Evolutionary conservation across 2,888 invertebrate genomes (phyloP).

Genomic region (Reticulitermes lucifugus): DNA sequence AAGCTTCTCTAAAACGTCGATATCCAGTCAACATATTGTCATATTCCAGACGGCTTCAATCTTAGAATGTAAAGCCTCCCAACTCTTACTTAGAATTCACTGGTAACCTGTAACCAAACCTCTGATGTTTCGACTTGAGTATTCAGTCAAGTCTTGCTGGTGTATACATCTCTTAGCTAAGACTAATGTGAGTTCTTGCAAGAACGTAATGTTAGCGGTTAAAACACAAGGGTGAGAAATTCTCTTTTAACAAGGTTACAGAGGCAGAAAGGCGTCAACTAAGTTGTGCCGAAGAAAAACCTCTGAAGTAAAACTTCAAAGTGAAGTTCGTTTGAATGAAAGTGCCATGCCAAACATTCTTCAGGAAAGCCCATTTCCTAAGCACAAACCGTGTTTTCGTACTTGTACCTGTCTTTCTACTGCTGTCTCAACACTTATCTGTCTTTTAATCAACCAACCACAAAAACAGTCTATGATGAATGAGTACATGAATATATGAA

Average conservation of each 20-base stretch:
- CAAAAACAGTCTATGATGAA: no score
- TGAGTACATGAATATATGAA: no score
- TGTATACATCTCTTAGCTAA: not conserved
- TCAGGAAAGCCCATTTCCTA: not conserved
- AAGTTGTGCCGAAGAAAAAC: not conserved
- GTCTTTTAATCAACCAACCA: no score
- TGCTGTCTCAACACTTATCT: no score
- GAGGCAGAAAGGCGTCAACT: not conserved
- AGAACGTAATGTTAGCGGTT: not conserved
- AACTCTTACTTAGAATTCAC: no score
- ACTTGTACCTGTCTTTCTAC: no score
- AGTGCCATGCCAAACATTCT: not conserved
- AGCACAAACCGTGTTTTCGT: not conserved
- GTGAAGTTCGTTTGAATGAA: not conserved
- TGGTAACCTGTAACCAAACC: no score
- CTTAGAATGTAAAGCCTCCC: no score
- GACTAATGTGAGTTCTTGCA: slow-evolving; percentile 7
- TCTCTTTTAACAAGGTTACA: not conserved
- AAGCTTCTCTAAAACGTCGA: no score
- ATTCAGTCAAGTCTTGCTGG: not conserved
- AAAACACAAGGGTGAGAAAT: not conserved
- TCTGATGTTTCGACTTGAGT: no score
- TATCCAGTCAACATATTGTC: no score
- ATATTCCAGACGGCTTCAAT: no score
- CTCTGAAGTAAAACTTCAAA: not conserved